A percentile compares a stretch with the other conserved stretches of the same genome.
Conservation (phyloP, 2,888 invertebrate genomes). For the Drosophila nigritarsus region DNA sequence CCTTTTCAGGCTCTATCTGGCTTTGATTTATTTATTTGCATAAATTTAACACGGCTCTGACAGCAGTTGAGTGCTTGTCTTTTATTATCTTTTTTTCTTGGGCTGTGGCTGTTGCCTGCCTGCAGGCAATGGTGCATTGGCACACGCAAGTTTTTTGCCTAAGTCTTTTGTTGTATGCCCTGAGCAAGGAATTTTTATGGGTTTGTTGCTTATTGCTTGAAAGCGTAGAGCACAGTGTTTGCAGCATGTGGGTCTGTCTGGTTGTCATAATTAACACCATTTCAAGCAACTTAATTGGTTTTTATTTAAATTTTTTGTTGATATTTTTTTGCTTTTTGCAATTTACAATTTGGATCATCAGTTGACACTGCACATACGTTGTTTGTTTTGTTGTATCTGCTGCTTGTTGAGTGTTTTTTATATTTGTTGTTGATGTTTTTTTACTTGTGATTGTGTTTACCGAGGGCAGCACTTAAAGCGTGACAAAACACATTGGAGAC, state of each 20-base stretch:
- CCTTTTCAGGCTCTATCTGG: conserved; percentile 48
- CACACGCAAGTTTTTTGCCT: conserved; percentile 76
- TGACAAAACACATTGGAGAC: conserved; percentile 85
- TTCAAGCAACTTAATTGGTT: conserved; percentile 27
- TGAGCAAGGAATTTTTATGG: conserved; percentile 54
- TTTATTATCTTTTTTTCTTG: conserved; percentile 19
- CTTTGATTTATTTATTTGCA: conserved; percentile 77
- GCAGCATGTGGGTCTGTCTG: conserved; percentile 10
- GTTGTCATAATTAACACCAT: conserved; percentile 46
- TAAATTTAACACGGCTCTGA: conserved; percentile 78
- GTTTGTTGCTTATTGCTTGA: conserved; percentile 17
- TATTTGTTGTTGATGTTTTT: conserved; percentile 15
- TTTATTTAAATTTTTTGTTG: background rate
- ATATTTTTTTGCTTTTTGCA: conserved; percentile 24
- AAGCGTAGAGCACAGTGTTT: conserved; percentile 19
- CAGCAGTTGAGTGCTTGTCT: conserved; percentile 55
- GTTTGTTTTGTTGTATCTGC: conserved; percentile 26
- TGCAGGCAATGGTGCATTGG: conserved; percentile 58
- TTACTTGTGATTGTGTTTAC: conserved; percentile 32
- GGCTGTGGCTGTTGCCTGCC: conserved; percentile 48
- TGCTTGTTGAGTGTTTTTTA: conserved; percentile 18
- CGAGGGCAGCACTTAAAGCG: conserved; percentile 77
- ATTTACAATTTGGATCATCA: conserved; percentile 38
- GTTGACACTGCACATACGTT: conserved; percentile 69
- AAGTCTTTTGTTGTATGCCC: conserved; percentile 69